These are phyloP conservation scores for Pristionchus exspectatus DNA, from an alignment of 2,888 invertebrate species.

Conservation along the genomic window DNA sequence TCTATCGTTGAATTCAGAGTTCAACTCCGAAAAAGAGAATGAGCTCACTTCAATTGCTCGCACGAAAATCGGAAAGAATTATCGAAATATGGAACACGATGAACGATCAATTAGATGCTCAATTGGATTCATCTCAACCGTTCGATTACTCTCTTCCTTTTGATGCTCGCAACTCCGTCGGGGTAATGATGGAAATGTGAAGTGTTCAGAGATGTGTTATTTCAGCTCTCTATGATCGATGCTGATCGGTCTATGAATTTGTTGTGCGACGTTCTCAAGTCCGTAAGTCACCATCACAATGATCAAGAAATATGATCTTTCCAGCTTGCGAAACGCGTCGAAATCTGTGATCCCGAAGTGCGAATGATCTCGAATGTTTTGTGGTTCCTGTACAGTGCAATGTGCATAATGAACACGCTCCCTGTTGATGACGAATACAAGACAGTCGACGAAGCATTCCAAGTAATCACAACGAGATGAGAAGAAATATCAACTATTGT, in stretches of 20 bases:
- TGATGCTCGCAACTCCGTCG: neutral
- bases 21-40: neutral
- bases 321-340: neutral
- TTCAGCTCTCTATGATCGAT: neutral
- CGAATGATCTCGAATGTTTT: neutral
- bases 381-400: neutral
- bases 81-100: neutral
- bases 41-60: neutral
- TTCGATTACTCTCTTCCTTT: neutral
- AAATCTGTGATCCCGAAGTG: neutral
- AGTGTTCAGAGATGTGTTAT: neutral
- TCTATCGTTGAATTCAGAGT: neutral
- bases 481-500: neutral
- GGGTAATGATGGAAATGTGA: neutral
- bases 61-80: neutral
- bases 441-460: neutral
- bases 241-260: neutral
- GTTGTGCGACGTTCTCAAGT: neutral
- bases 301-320: neutral
- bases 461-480: neutral
- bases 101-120: neutral
- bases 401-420: conserved; percentile 3
- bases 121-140: too few relatives aligned
- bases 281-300: neutral
- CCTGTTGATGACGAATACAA: neutral